Base-by-base conservation (phyloP, 2,797 vertebrate species). In the Molossus alvarezi region DNA sequence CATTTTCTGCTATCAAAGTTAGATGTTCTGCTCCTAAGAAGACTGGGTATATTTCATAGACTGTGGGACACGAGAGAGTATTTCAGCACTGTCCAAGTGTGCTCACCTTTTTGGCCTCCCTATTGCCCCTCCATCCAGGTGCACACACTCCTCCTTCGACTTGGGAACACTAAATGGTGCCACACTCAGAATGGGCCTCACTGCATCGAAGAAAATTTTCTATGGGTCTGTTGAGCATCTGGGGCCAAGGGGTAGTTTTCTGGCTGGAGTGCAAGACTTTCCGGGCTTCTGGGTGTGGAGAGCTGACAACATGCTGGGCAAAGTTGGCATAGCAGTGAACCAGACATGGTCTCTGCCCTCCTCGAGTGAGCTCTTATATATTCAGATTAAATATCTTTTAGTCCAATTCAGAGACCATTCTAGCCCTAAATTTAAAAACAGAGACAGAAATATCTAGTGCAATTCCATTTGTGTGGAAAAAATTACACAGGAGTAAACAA, bases 1-100 rank as follows among this genome's bases (percentile, higher is more conserved):
- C 33, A 45, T 37, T 88, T 80, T 79, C 53, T 94, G 27, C 75
- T 83, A 37, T 82, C 45, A 71, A 84, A 82, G 57, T 85, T 81
- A 6, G 33, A 48, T 95, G 81, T 85, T 77, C 67, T 79, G 62
- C 14, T 51, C n/a, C 57, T 13, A 48, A 64, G 77, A 65, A 64
- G 57, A 73, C 51, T 71, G 69, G 25, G 48, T 51, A 2, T 71
- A 65, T 69, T 67, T 92, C 41, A 57, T 9, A 33, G 10, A 27
- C 41, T 79, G 58, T 33, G 55, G 18, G 64, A 20, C n/a, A 73
- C 48, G 64, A 41, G 29, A 41, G 29, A 85, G 45, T 80, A 64
- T 82, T 33, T 60, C n/a, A 83, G 58, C 18, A 33, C 13, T 17
- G n/a, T 60, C 14, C 57, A 76, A 21, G 3, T 73, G 33, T 76